phyloP scores from a whole-genome alignment of 2,797 vertebrate genomes.

The Scomberomorus guttatus region DNA sequence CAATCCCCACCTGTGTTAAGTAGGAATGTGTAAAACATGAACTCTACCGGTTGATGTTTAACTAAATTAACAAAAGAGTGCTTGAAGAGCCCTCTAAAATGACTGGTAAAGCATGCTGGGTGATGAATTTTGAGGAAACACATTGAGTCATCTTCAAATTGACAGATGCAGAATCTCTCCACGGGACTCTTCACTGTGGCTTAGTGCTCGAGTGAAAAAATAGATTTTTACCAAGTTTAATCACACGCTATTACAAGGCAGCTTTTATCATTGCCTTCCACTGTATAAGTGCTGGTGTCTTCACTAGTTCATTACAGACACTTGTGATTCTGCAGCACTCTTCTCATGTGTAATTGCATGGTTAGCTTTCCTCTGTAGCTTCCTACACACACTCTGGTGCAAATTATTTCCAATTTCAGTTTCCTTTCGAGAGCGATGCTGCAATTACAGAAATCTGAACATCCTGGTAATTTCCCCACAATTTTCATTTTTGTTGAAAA shows the following conservation, averaged over 20 bases:
- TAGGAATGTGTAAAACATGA: constrained; percentile 75
- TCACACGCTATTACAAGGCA: constrained; percentile 74
- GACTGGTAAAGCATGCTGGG: constrained; percentile 53
- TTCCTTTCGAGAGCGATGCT: constrained; percentile 77
- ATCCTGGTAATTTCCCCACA: constrained; percentile 65
- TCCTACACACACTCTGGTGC: constrained; percentile 77
- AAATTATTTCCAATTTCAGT: constrained; percentile 82
- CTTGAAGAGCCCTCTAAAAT: constrained; percentile 72
- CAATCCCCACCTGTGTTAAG: constrained; percentile 69
- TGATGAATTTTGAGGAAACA: constrained; percentile 69
- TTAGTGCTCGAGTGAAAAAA: constrained; percentile 68
- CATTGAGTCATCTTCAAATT: constrained; percentile 73
- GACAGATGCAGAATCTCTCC: constrained; percentile 71
- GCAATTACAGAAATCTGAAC: constrained; percentile 82
- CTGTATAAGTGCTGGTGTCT: constrained; percentile 74
- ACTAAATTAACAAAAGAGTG: constrained; percentile 84
- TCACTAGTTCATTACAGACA: constrained; percentile 80
- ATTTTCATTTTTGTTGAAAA: constrained; percentile 65
- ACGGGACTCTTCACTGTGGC: constrained; percentile 71
- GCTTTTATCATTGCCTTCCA: constrained; percentile 70
- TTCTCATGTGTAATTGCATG: constrained; percentile 79
- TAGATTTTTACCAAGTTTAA: constrained; percentile 76
- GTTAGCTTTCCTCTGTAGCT: constrained; percentile 75
- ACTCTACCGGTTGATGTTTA: constrained; percentile 73
- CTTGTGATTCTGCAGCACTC: constrained; percentile 77